Evolutionary conservation across 2,113 vertebrate species (phyloP).

Genomic region (Saccopteryx leptura): DNA sequence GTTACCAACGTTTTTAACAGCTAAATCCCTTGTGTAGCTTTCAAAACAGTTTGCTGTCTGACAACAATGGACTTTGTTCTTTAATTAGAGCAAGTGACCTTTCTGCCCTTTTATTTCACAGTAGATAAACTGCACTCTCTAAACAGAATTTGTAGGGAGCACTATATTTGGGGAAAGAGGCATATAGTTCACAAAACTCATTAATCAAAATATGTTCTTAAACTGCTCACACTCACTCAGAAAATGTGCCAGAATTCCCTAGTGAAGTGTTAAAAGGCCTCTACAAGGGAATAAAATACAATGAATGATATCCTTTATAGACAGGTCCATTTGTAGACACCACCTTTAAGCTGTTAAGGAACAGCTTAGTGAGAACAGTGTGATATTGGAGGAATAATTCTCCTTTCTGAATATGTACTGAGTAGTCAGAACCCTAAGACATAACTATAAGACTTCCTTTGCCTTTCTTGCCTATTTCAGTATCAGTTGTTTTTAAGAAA

Average conservation of each 20-base stretch:
- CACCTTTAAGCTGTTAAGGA: conserved; percentile 72
- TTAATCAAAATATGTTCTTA: conserved; percentile 86
- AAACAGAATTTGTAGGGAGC: conserved; percentile 71
- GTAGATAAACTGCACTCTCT: conserved; percentile 87
- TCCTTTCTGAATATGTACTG: conserved; percentile 17
- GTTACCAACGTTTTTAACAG: conserved; percentile 89
- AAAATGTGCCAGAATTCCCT: conserved; percentile 73
- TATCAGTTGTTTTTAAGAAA: conserved; percentile 59
- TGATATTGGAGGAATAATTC: conserved; percentile 57
- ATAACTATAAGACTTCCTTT: conserved; percentile 17
- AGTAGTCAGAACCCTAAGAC: conserved; percentile 22
- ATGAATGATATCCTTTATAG: conserved; percentile 68
- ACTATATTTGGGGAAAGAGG: conserved; percentile 2
- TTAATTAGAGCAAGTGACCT: conserved; percentile 90
- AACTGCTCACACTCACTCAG: conserved; percentile 80
- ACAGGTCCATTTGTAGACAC: conserved; percentile 71
- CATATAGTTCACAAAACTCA: conserved; percentile 80
- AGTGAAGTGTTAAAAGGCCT: conserved; percentile 57
- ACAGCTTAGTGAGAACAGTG: conserved; percentile 68
- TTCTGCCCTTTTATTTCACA: conserved; percentile 88
- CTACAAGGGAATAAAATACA: conserved; percentile 57
- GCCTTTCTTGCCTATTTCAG: conserved; percentile 14
- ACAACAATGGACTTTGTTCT: conserved; percentile 91
- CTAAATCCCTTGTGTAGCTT: conserved; percentile 90
- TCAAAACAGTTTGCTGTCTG: conserved; percentile 90